phyloP scores from a whole-genome alignment of 2,797 vertebrate genomes.

The Eleutherodactylus coqui region DNA sequence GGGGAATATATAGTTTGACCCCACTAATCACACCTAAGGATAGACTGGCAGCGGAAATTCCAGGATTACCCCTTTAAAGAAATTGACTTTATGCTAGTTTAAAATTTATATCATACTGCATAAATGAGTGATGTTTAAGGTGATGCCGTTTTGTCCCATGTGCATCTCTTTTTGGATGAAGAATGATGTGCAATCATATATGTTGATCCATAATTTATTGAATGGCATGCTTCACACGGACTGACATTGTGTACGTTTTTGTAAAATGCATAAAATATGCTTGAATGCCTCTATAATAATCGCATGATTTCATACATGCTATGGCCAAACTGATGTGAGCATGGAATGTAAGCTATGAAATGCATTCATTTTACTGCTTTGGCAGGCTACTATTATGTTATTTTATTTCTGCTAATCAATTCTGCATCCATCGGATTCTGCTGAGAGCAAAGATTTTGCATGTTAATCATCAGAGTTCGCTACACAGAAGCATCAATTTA shows the following conservation, averaged over 20 bases:
- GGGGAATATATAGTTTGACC: background rate
- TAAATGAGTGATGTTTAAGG: background rate
- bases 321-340: constrained; percentile 26
- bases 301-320: constrained; percentile 47
- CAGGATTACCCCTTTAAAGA: background rate
- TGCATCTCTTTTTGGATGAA: background rate
- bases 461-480: constrained; percentile 11
- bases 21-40: background rate
- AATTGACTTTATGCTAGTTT: background rate
- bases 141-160: background rate
- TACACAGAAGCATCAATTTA: background rate
- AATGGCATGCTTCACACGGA: constrained; percentile 43
- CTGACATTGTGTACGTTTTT: background rate
- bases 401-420: constrained; percentile 30
- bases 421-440: constrained; percentile 44
- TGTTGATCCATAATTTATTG: constrained; percentile 18
- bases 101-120: background rate
- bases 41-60: background rate
- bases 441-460: constrained; percentile 19
- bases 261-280: background rate
- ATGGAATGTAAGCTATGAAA: constrained; percentile 34
- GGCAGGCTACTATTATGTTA: constrained; percentile 19
- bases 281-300: constrained; percentile 35
- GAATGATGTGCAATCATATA: background rate
- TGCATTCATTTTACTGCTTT: constrained; percentile 41